Evolutionary conservation across 2,797 vertebrate genomes (phyloP), one percentile per base, ranked within the genome.

Genomic region (Columba guinea): DNA sequence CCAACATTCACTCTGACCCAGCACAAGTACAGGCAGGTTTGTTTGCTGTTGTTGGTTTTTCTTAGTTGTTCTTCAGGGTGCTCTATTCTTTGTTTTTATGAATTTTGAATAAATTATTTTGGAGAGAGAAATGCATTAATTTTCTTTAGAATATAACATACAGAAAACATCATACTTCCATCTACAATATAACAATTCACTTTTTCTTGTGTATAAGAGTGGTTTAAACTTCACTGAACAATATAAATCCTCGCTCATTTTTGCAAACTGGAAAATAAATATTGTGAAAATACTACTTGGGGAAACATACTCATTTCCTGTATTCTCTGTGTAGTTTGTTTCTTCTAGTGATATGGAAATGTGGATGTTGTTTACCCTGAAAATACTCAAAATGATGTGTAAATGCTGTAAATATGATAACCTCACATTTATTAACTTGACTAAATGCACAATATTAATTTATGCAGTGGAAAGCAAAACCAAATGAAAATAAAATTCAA

Each of bases 291-390:
- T 93, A 83, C 41, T 86, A 30, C n/a, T 76, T 84, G 27, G 92
- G 89, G 91, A 93, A 92, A 90, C 68, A 94, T 82, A 89, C 19
- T 70, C 20, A 90, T 93, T 92, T 94, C 81, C 80, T 91, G 49
- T 76, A 58, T 65, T 91, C 49, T 76, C 53, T 0, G 0, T 44
- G 49, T 51, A 90, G 53, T 60, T 93, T 84, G 34, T 75, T 94
- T 85, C 46, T 68, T 87, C 60, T 58, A 74, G 18, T 62, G 49
- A 85, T 77, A 93, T 30, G 70, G 68, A 84, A 87, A 90, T 75
- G 34, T 62, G n/a, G 35, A 77, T 64, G 67, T 55, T 92, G 68
- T 92, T 90, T 90, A 93, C 86, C 53, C 71, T 74, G 49, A 84
- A 96, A 90, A 87, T 77, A 90, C 30, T 90, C 35, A 80, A 93